Evolutionary conservation across 2,888 invertebrate species (phyloP).

Genomic region (Lysandra bellargus): DNA sequence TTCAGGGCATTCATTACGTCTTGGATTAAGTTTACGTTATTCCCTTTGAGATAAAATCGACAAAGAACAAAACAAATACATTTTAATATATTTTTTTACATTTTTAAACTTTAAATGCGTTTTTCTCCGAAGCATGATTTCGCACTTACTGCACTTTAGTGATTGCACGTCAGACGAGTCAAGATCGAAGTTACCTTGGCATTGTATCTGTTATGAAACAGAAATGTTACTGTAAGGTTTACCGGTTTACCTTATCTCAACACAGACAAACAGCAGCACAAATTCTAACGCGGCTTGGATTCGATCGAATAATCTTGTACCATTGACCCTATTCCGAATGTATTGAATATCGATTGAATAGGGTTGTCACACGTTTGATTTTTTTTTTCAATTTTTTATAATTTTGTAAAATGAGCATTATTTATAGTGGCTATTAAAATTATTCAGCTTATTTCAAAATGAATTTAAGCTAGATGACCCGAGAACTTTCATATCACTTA

Average conservation of each 20-base stretch:
- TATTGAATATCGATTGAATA: slow-evolving; percentile 44
- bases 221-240: not conserved
- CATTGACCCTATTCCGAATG: slow-evolving; percentile 47
- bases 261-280: slow-evolving; percentile 31
- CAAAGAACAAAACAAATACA: too few species aligned
- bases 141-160: too few species aligned
- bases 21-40: too few species aligned
- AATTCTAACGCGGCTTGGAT: slow-evolving; percentile 40
- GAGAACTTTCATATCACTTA: too few species aligned
- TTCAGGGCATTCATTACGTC: too few species aligned
- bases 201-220: not conserved
- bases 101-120: too few species aligned
- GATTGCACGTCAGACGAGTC: too few species aligned
- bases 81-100: too few species aligned
- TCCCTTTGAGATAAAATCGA: too few species aligned
- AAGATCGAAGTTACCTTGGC: not conserved
- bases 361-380: slow-evolving; percentile 39
- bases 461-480: too few species aligned
- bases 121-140: too few species aligned
- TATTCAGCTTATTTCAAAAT: too few species aligned
- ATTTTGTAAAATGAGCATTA: not conserved
- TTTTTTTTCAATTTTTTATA: not conserved
- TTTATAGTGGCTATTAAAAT: not conserved
- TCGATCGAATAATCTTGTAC: slow-evolving; percentile 43
- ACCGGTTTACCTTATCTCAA: slow-evolving; percentile 4